phyloP scores from a whole-genome alignment of 1,140 invertebrate species.

The Drosophila ercepeae region DNA sequence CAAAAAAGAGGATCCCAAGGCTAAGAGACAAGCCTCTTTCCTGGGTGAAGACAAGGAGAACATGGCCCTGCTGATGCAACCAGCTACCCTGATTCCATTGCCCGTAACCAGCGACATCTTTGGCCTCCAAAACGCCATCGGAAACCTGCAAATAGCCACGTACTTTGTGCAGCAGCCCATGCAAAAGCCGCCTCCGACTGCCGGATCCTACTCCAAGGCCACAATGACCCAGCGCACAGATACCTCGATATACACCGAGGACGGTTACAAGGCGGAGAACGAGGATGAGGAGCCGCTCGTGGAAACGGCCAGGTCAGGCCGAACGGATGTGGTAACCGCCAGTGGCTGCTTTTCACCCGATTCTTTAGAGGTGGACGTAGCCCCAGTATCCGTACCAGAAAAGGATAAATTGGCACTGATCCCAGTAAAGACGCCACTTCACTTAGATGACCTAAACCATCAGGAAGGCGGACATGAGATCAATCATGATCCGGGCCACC shows the following conservation, averaged over 20 bases:
- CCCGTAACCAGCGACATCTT: conserved; percentile 79
- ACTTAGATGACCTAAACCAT: background rate
- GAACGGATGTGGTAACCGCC: conserved; percentile 40
- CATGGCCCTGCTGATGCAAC: conserved; percentile 83
- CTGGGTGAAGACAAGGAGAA: conserved; percentile 63
- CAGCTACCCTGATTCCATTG: conserved; percentile 82
- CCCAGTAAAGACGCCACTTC: conserved; percentile 42
- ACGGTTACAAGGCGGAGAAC: conserved; percentile 74
- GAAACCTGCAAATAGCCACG: conserved; percentile 79
- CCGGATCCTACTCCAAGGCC: conserved; percentile 54
- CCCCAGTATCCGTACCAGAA: conserved; percentile 2
- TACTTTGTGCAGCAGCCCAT: conserved; percentile 74
- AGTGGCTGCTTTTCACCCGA: conserved; percentile 66
- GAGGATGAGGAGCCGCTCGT: conserved; percentile 45
- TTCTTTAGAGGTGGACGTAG: conserved; percentile 54
- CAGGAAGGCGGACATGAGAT: background rate
- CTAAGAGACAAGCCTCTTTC: conserved; percentile 5
- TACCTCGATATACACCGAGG: conserved; percentile 71
- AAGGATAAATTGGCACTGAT: conserved; percentile 65
- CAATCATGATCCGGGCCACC: background rate
- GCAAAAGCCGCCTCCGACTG: conserved; percentile 42
- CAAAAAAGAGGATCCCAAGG: conserved; percentile 5
- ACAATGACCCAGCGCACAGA: conserved; percentile 73
- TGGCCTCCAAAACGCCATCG: conserved; percentile 76
- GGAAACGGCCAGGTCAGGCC: conserved; percentile 19